Conservation (phyloP, 2,113 vertebrate genomes). For the Halcyon malimbica region DNA sequence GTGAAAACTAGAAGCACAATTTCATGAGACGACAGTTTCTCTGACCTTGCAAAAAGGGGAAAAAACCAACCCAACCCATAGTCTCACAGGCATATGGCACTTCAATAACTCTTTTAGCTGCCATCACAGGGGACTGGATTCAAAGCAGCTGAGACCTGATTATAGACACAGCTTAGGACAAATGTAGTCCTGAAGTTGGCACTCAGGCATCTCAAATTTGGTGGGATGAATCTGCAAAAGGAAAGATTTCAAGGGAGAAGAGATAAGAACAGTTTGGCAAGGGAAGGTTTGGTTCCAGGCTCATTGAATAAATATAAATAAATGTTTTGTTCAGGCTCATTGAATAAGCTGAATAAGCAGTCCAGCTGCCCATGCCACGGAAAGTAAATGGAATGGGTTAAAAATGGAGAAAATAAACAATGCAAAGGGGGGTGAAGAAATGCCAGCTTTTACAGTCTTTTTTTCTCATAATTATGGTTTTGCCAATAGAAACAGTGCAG, state of each 20-base stretch:
- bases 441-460: not conserved
- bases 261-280: not conserved
- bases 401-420: not conserved
- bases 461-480: not conserved
- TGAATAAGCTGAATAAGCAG: not conserved
- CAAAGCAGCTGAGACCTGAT: not conserved
- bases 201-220: not conserved
- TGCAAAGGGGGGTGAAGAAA: not conserved
- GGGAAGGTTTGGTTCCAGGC: not conserved
- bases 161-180: not conserved
- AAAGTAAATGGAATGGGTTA: not conserved
- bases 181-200: not conserved
- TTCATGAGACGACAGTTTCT: not conserved
- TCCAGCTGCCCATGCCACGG: not conserved
- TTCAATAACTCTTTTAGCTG: not conserved
- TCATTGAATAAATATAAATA: not conserved
- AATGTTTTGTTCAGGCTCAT: not conserved
- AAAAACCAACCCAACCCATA: not conserved
- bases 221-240: not conserved
- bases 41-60: not conserved
- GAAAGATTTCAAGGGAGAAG: not conserved
- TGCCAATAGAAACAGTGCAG: not conserved
- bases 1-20: not conserved
- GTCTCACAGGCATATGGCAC: not conserved
- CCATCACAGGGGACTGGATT: not conserved